Evolutionary conservation across 2,113 vertebrate genomes (phyloP).

Genomic region (Gavia stellata): DNA sequence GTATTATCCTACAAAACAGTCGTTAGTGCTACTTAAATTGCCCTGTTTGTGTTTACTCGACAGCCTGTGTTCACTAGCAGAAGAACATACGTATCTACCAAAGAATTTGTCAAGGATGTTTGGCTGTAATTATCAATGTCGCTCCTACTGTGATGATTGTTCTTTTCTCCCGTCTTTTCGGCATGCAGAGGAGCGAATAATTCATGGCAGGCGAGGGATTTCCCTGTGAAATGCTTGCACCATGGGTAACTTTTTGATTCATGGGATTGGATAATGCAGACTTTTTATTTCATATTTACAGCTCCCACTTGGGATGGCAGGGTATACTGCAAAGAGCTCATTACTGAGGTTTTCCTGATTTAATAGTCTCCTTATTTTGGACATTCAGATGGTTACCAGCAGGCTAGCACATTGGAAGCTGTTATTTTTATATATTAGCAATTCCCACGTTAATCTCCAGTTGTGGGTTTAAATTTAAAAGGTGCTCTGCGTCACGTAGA

Average conservation of each 20-base stretch:
- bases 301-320: not conserved
- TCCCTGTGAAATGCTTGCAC: not conserved
- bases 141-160: not conserved
- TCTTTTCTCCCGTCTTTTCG: not conserved
- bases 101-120: not conserved
- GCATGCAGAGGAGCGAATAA: not conserved
- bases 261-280: not conserved
- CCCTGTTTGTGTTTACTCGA: not conserved
- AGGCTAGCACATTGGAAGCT: not conserved
- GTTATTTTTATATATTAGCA: not conserved
- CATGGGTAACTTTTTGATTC: not conserved
- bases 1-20: not conserved
- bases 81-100: not conserved
- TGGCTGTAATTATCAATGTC: not conserved
- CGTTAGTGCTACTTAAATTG: not conserved
- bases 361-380: not conserved
- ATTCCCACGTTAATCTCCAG: not conserved
- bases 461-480: not conserved
- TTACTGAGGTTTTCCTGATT: not conserved
- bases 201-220: not conserved
- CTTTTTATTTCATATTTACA: not conserved
- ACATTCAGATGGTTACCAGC: not conserved
- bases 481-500: not conserved
- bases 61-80: not conserved
- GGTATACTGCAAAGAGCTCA: not conserved